Conservation (phyloP, 1,140 invertebrate genomes). For the Eumaeus atala region DNA sequence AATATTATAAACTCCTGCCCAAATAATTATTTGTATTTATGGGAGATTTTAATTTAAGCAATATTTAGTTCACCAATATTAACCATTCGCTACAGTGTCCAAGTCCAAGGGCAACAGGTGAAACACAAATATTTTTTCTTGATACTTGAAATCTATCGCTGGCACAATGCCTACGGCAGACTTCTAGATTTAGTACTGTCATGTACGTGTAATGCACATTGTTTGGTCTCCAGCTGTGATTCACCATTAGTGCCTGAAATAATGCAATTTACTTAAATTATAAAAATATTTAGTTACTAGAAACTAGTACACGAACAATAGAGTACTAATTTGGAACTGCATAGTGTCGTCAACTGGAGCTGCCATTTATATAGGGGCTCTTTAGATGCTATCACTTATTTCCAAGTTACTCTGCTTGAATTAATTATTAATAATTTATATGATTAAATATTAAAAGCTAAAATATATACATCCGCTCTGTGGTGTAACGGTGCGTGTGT, state of each 20-base stretch:
- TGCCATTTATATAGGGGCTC: too few species aligned
- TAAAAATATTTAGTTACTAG: background rate
- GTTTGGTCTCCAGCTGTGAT: background rate
- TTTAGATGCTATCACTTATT: too few species aligned
- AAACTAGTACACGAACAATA: background rate
- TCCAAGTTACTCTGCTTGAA: too few species aligned
- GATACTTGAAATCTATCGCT: slow-evolving; percentile 15
- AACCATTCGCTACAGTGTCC: background rate
- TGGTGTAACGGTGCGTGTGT: too few species aligned
- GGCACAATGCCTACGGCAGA: slow-evolving; percentile 7
- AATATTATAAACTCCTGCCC: background rate
- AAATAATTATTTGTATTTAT: too few species aligned
- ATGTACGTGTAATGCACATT: slow-evolving; percentile 6
- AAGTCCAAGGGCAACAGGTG: background rate
- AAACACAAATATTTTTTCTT: slow-evolving; percentile 17
- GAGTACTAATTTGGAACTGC: background rate
- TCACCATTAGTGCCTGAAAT: slow-evolving; percentile 15
- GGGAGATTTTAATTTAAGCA: background rate
- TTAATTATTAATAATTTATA: too few species aligned
- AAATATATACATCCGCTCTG: too few species aligned
- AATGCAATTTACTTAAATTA: background rate
- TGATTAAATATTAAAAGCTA: background rate
- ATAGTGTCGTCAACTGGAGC: background rate
- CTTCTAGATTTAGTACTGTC: slow-evolving; percentile 15
- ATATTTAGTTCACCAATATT: background rate